Evolutionary conservation across 2,113 vertebrate genomes (phyloP).

Genomic region (Agapornis roseicollis): DNA sequence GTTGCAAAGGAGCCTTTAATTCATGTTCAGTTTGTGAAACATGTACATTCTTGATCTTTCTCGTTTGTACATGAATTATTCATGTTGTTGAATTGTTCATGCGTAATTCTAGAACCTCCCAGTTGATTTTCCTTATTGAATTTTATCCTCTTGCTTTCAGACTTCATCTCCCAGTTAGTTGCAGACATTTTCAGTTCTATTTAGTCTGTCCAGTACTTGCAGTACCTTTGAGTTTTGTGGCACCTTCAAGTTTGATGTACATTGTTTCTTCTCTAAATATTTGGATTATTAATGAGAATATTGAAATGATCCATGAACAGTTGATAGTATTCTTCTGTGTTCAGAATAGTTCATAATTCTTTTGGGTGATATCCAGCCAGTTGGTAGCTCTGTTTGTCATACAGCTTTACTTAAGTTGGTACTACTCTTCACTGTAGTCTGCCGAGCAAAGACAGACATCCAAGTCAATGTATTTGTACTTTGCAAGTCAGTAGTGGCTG

Average conservation of each 20-base stretch:
- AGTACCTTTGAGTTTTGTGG: not conserved
- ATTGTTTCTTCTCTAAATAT: not conserved
- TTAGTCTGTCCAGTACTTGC: not conserved
- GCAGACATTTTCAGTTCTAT: not conserved
- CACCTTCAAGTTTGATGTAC: not conserved
- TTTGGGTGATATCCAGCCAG: not conserved
- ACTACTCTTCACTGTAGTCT: not conserved
- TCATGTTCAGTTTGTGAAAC: not conserved
- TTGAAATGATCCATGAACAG: not conserved
- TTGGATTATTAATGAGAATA: not conserved
- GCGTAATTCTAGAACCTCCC: not conserved
- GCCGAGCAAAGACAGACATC: not conserved
- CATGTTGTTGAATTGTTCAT: not conserved
- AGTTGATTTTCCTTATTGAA: not conserved
- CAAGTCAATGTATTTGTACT: not conserved
- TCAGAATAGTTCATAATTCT: not conserved
- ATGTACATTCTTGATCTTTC: not conserved
- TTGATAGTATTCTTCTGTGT: not conserved
- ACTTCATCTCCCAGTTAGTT: not conserved
- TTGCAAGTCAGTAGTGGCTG: not conserved
- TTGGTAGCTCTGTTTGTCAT: not conserved
- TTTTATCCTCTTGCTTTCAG: not conserved
- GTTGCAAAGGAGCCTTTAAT: not conserved
- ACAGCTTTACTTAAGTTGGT: not conserved
- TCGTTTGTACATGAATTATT: not conserved